These are phyloP conservation scores for Lasioglossum figueresi DNA, from an alignment of 2,888 invertebrate genomes.

Conservation along the genomic window DNA sequence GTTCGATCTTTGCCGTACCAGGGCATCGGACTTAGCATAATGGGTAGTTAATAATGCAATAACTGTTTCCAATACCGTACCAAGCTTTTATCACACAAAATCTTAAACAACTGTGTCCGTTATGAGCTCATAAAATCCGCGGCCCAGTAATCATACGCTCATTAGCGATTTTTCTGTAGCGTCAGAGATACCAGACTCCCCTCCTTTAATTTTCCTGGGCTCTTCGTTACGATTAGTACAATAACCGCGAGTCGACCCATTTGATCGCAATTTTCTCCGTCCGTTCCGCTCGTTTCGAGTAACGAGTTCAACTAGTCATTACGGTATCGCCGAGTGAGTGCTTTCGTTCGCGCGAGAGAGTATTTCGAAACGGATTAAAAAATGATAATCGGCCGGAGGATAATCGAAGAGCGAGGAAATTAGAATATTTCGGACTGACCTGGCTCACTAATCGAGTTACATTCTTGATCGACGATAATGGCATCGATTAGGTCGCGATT, in stretches of 20 bases:
- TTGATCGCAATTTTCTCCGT: neutral
- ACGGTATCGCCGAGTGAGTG: neutral
- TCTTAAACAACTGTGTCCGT: neutral
- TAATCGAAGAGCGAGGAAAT: constrained; percentile 22
- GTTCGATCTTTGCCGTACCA: neutral
- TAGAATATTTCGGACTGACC: constrained; percentile 46
- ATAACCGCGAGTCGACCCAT: constrained; percentile 11
- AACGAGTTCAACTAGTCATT: constrained; percentile 9
- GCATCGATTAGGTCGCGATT: constrained; percentile 41
- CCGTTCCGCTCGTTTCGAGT: neutral
- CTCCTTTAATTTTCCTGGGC: neutral
- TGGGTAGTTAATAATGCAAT: neutral
- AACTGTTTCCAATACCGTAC: neutral
- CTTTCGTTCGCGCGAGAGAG: neutral
- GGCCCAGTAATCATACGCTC: neutral
- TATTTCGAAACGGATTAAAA: constrained; percentile 18
- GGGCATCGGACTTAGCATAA: neutral
- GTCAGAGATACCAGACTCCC: neutral
- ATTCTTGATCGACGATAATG: constrained; percentile 46
- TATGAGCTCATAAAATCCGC: neutral
- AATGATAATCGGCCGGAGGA: constrained; percentile 13
- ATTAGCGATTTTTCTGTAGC: neutral
- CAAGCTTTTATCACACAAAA: neutral
- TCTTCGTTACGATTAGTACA: neutral
- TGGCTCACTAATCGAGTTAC: constrained; percentile 35